Base-by-base conservation (phyloP, 2,113 vertebrate genomes). In the Crotophaga sulcirostris region DNA sequence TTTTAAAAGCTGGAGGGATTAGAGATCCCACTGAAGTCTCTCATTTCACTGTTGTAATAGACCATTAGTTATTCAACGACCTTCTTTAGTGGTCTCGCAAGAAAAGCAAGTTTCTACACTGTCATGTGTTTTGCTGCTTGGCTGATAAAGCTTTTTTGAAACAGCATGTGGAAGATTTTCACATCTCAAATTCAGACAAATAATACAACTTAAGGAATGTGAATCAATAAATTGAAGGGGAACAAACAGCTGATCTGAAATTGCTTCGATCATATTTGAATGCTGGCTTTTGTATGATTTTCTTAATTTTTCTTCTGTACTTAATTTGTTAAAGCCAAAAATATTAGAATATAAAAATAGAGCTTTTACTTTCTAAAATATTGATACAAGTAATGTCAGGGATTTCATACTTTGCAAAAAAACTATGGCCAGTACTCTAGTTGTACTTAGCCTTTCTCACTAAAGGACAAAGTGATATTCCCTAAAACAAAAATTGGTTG, bases 41-140 rank as follows among this genome's bases (percentile, higher is more conserved):
- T 81, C 82, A 58, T 82, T 94, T 82, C 62, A 49, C 55, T 92
- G 78, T 84, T 63, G 86, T 95, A 94, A 92, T 90, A 94, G 94
- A 79, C 94, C 93, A 94, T 96, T 96, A 96, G 91, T 94, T 97
- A 96, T 83, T 97, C 85, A 94, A 93, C 31, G 26, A 72, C 93
- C 83, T 95, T 92, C 56, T 93, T 96, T 87, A 95, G 92, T 95
- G 90, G 90, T 96, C 93, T 96, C 95, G 38, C 60, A 96, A 96
- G 96, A 91, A 87, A 90, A 94, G 68, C 83, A 89, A 49, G 82
- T 75, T 90, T 66, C 80, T 82, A 49, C 52, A 29, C 40, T 81
- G 90, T 94, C 64, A 84, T 4, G 3, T 60, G 68, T 92, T 86
- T 74, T 90, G 77, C 69, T 96, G 92, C 80, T 34, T 95, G 90